Evolutionary conservation across 2,797 vertebrate genomes (phyloP), one percentile per base, ranked within the genome.

Genomic region (Takifugu rubripes): DNA sequence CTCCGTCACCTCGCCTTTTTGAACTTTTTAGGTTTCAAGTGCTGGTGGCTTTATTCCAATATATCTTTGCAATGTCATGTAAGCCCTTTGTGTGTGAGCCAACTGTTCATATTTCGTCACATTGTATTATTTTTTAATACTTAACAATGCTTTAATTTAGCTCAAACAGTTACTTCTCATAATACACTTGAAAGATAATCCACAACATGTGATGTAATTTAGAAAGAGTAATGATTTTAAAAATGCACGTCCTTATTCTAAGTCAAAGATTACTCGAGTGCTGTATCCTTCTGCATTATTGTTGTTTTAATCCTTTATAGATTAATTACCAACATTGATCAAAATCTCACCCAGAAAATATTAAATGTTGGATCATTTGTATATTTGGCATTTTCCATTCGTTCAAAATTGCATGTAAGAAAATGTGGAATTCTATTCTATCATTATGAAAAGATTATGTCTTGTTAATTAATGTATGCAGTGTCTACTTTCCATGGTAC

Each of bases 51-150:
- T 54, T 33, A 68, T 63, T 66, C 42, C 61, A 54, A 70, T 56
- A 53, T 43, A 50, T 42, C 42, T 61, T 58, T 45, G 55, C 51
- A 15, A 52, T 55, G 58, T 59, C 31, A 69, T 66, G 60, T 52
- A 4, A 6, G 1, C 11, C 52, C 50, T 52, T 54, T 52, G 21
- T 66, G 31, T 64, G 31, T 59, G 75, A 61, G 64, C 40, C 53
- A 17, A 26, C 52, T 63, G 46, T 70, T 61, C 68, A 76, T 81
- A 67, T 81, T 81, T 83, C 36, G 72, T 69, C 57, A 17, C 49
- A 15, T 26, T 66, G 25, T 44, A 61, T 53, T 50, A 52, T 17
- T 17, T 17, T 17, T 17, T 17, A 17, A 17, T 17, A 17, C 17
- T 17, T 17, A 17, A 17, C 17, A 17, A 17, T 17, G 49, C 5